Conservation (phyloP, 1,140 invertebrate genomes). For the Penaeus vannamei region DNA sequence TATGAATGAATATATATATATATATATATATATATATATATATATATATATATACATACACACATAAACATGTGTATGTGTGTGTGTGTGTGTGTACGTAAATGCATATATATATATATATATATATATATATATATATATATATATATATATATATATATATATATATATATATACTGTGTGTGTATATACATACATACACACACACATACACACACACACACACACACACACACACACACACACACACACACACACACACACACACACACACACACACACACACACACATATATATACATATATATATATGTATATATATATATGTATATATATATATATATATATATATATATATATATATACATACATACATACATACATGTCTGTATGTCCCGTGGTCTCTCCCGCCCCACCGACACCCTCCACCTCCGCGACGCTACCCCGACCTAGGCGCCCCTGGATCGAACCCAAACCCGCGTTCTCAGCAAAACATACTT, state of each 20-base stretch:
- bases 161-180: constrained; percentile 1
- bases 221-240: too few relatives aligned
- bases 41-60: neutral
- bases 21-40: neutral
- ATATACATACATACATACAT: too few relatives aligned
- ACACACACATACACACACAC: too few relatives aligned
- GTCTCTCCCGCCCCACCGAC: too few relatives aligned
- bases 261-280: neutral
- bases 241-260: too few relatives aligned
- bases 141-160: neutral
- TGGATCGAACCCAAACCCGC: too few relatives aligned
- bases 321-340: constrained; percentile 14
- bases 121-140: neutral
- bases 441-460: too few relatives aligned
- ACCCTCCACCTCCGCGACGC: too few relatives aligned
- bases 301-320: constrained; percentile 14
- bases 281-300: too few relatives aligned
- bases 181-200: neutral
- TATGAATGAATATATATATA: neutral
- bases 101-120: neutral
- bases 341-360: neutral
- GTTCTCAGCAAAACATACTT: too few relatives aligned
- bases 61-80: neutral
- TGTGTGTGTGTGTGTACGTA: constrained; percentile 1
- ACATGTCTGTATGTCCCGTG: too few relatives aligned